phyloP scores from a whole-genome alignment of 2,888 invertebrate species.

The Sialis fuliginosa region DNA sequence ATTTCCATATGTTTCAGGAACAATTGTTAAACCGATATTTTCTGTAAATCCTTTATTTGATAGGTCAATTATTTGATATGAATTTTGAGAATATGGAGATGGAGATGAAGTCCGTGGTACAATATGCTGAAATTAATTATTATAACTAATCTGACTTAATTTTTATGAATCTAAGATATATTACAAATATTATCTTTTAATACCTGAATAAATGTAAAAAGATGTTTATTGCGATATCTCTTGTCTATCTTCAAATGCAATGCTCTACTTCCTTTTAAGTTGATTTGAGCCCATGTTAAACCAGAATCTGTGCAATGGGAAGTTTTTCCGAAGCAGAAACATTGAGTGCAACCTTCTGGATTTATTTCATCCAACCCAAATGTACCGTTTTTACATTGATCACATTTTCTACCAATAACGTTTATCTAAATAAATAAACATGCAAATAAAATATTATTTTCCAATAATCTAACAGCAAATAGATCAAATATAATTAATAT shows the following conservation, averaged over 20 bases:
- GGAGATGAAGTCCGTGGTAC: background rate
- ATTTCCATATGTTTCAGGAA: conserved; percentile 39
- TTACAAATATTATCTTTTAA: background rate
- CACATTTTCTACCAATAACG: conserved; percentile 70
- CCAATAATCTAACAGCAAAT: no score
- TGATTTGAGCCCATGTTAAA: conserved; percentile 66
- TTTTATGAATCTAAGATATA: background rate
- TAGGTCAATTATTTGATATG: background rate
- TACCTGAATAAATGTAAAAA: background rate
- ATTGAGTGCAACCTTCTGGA: conserved; percentile 78
- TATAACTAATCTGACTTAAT: background rate
- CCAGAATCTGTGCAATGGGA: conserved; percentile 63
- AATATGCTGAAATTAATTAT: background rate
- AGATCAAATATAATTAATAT: background rate
- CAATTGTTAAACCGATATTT: conserved; percentile 39
- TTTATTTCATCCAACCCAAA: conserved; percentile 69
- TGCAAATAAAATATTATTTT: background rate
- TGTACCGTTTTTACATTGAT: conserved; percentile 63
- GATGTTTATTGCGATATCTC: no score
- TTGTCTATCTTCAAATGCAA: conserved; percentile 2
- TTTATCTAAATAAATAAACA: conserved; percentile 38
- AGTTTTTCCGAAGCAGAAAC: conserved; percentile 89
- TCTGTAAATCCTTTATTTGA: conserved; percentile 28
- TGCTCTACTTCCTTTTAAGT: conserved; percentile 31
- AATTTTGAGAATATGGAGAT: background rate